Evolutionary conservation across 2,797 vertebrate species (phyloP).

Genomic region (Poeciliopsis presidionis): DNA sequence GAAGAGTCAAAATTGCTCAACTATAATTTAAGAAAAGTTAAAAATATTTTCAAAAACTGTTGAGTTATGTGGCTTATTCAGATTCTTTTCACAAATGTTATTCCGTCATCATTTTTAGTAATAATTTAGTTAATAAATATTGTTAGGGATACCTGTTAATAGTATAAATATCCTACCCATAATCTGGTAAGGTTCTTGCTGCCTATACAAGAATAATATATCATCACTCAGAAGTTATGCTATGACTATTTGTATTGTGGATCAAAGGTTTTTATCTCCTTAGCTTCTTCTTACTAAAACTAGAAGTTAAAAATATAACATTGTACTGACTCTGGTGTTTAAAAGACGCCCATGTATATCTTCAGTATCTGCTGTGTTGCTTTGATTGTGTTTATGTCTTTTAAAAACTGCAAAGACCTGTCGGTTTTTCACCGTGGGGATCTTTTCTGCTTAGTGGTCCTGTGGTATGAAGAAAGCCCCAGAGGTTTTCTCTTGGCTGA

Average conservation of each 20-base stretch:
- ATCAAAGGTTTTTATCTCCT: background rate
- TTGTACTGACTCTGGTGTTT: background rate
- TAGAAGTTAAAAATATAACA: background rate
- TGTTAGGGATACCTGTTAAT: background rate
- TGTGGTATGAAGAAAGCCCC: conserved; percentile 22
- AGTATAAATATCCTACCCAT: background rate
- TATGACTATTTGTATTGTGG: background rate
- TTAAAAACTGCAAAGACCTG: conserved; percentile 10
- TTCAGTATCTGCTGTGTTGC: background rate
- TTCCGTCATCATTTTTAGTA: background rate
- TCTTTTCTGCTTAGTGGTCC: conserved; percentile 24
- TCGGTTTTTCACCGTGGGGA: conserved; percentile 19
- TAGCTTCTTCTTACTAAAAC: background rate
- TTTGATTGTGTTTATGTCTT: conserved; percentile 20
- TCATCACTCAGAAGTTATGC: background rate
- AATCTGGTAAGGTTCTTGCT: background rate
- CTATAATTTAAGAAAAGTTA: background rate
- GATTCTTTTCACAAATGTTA: background rate
- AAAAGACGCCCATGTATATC: background rate
- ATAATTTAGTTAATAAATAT: background rate
- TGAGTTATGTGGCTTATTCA: background rate
- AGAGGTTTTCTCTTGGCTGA: conserved; percentile 30
- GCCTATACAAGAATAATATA: background rate
- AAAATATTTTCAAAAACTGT: background rate
- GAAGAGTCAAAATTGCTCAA: background rate